phyloP scores from a whole-genome alignment of 37 sponge, comb jelly and placozoan genomes.

The Petrosia ficiformis region DNA sequence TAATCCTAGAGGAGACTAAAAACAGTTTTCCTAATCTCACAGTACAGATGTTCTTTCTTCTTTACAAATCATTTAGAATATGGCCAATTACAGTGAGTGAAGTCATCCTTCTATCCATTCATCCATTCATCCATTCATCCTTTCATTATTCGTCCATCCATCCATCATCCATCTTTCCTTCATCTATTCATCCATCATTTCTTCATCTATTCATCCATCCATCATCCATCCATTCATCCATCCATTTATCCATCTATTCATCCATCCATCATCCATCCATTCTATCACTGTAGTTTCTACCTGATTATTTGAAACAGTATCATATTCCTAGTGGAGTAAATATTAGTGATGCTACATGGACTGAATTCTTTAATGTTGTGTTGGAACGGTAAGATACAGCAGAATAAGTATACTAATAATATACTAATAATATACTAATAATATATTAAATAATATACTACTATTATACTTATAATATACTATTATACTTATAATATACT shows the following conservation, averaged over 20 bases:
- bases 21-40: not conserved
- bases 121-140: no score
- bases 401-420: no score
- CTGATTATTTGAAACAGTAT: conserved; percentile 36
- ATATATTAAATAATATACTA: no score
- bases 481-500: no score
- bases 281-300: conserved; percentile 39
- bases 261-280: no score
- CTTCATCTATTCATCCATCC: no score
- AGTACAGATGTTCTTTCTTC: conserved; percentile 9
- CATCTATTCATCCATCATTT: no score
- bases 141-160: no score
- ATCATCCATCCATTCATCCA: no score
- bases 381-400: conserved; percentile 23
- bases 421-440: no score
- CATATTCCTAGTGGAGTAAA: conserved; percentile 7
- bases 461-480: not conserved
- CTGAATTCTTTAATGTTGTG: conserved; percentile 32
- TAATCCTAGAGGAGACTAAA: not conserved
- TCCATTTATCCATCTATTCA: no score
- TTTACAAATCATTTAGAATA: conserved; percentile 10
- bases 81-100: conserved; percentile 11
- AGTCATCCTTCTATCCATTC: not conserved
- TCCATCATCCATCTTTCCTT: no score
- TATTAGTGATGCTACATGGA: conserved; percentile 45